Percentiles rank a stretch among this genome's conserved stretches.
Conservation (phyloP, 2,113 vertebrate genomes). For the Cyanocitta stelleri region DNA sequence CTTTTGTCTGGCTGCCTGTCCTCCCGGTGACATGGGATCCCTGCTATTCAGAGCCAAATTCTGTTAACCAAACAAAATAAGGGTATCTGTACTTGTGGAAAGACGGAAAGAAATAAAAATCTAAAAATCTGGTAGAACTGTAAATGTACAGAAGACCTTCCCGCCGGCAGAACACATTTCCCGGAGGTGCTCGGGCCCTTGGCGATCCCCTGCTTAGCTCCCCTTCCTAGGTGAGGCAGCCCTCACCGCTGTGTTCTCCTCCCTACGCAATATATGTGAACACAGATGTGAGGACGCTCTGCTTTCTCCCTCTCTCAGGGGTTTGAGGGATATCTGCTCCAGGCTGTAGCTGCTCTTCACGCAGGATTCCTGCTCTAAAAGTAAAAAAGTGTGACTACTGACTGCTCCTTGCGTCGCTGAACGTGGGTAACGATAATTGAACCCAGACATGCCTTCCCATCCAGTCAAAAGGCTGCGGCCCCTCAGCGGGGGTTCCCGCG, state of each 20-base stretch:
- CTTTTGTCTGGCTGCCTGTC: conserved; percentile 29
- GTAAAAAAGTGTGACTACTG: background rate
- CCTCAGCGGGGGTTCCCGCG: background rate
- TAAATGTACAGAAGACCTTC: background rate
- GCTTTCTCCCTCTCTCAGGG: background rate
- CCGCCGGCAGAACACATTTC: background rate
- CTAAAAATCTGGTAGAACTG: background rate
- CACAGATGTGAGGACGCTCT: background rate
- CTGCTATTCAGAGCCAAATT: conserved; percentile 24
- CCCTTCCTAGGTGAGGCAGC: background rate
- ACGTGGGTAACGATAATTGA: background rate
- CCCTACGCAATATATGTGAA: background rate
- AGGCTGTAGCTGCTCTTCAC: background rate
- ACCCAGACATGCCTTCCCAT: background rate
- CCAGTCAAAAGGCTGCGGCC: background rate
- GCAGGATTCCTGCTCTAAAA: background rate
- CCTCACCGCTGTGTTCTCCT: background rate
- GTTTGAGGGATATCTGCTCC: background rate
- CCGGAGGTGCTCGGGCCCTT: background rate
- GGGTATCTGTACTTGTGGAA: background rate
- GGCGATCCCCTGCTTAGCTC: background rate
- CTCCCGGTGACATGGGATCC: background rate
- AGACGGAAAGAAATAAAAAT: background rate
- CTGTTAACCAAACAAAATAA: conserved; percentile 26
- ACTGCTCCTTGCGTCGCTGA: background rate